Conservation (phyloP, 2,888 invertebrate species). For the Melanostoma mellinum region DNA sequence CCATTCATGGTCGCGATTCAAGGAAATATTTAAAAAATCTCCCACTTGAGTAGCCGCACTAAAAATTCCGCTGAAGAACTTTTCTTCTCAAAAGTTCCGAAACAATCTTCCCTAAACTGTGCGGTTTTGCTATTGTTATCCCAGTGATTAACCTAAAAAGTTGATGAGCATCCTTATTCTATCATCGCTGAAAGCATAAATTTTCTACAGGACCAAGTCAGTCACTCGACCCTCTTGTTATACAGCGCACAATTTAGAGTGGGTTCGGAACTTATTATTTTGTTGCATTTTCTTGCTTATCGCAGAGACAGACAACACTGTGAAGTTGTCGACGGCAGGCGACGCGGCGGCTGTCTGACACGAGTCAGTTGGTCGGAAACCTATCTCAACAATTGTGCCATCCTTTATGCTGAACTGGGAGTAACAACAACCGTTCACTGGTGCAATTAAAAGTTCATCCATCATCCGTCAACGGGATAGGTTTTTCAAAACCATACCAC, state of each 20-base stretch:
- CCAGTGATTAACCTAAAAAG: constrained; percentile 64
- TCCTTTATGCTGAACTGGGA: constrained; percentile 31
- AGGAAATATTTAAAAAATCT: constrained; percentile 53
- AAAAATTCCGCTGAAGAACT: constrained; percentile 34
- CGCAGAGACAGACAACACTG: neutral
- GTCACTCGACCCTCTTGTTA: neutral
- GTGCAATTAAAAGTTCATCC: constrained; percentile 71
- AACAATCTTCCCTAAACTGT: constrained; percentile 24
- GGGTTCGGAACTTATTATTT: neutral
- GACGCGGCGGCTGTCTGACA: constrained; percentile 26
- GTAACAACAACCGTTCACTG: constrained; percentile 27
- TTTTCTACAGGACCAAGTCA: constrained; percentile 21
- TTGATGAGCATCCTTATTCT: constrained; percentile 68
- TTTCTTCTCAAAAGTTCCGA: neutral
- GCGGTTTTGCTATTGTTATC: constrained; percentile 55
- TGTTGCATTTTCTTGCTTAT: constrained; percentile 39
- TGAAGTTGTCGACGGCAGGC: neutral
- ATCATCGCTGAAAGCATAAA: constrained; percentile 45
- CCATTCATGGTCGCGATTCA: constrained; percentile 17
- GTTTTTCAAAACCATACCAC: constrained; percentile 4
- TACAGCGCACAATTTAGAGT: neutral
- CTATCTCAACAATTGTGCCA: constrained; percentile 37
- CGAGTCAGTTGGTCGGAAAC: constrained; percentile 60
- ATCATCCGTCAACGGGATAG: constrained; percentile 55
- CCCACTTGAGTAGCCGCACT: constrained; percentile 55